Evolutionary conservation across 2,113 vertebrate genomes (phyloP).

Genomic region (Zeus faber): DNA sequence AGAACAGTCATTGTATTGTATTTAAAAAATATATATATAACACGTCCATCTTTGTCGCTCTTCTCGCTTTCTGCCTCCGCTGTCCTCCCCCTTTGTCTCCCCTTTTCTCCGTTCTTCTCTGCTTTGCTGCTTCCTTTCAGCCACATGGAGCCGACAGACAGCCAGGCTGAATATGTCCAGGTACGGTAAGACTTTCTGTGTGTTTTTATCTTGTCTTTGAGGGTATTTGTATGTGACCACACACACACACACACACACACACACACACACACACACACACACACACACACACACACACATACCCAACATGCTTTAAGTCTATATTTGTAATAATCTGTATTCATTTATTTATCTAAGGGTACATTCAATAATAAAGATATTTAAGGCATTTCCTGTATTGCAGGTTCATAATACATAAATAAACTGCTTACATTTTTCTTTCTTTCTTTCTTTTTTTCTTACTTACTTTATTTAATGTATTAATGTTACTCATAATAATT

Average conservation of each 20-base stretch:
- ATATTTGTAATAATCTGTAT: no score
- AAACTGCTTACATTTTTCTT: no score
- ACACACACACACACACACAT: not conserved
- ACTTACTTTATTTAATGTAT: not conserved
- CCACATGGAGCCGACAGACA: conserved; percentile 28
- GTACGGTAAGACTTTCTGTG: conserved; percentile 39
- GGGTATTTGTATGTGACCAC: not conserved
- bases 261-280: no score
- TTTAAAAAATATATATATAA: no score
- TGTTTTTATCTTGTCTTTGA: not conserved
- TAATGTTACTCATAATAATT: not conserved
- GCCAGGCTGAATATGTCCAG: conserved; percentile 33
- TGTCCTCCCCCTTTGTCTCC: not conserved
- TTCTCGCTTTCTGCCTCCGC: conserved; percentile 1
- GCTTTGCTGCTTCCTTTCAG: conserved; percentile 27
- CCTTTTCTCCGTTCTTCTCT: conserved; percentile 1
- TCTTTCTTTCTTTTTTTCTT: not conserved
- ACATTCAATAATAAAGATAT: no score
- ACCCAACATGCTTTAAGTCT: no score
- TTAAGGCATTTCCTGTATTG: no score
- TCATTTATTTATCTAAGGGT: no score
- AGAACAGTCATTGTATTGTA: no score
- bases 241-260: no score
- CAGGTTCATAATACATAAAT: no score
- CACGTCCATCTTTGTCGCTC: not conserved